Conservation (phyloP, 2,888 invertebrate genomes). For the Oasisia sp. region DNA sequence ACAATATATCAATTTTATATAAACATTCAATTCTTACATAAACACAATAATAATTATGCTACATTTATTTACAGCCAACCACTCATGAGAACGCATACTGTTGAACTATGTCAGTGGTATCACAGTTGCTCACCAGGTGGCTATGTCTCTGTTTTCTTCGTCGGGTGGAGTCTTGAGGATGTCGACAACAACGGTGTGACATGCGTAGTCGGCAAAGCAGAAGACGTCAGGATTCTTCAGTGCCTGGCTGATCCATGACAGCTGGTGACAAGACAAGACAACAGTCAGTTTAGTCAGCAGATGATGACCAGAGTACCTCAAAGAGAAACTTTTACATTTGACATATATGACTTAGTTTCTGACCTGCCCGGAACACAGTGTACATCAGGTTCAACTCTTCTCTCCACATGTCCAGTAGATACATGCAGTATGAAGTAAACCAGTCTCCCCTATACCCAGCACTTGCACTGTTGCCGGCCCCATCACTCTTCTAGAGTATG, state of each 20-base stretch:
- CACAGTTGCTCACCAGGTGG: slow-evolving; percentile 76
- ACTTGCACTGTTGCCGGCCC: no score
- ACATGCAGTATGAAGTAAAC: no score
- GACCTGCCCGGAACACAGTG: no score
- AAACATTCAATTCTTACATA: no score
- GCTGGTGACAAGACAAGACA: slow-evolving; percentile 58
- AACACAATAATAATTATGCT: no score
- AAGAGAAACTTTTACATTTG: background rate
- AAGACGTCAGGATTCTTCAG: slow-evolving; percentile 92
- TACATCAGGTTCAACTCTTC: no score
- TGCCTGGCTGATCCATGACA: slow-evolving; percentile 87
- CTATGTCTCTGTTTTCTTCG: slow-evolving; percentile 91
- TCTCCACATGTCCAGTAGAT: no score
- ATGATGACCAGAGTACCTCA: background rate
- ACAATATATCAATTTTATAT: no score
- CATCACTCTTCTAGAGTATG: no score
- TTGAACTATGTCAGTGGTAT: background rate
- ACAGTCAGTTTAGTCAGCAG: background rate
- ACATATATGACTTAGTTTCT: background rate
- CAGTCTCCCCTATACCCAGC: no score
- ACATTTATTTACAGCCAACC: background rate
- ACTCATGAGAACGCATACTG: background rate
- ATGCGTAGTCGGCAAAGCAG: slow-evolving; percentile 91
- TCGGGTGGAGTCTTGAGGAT: slow-evolving; percentile 94
- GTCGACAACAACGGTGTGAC: slow-evolving; percentile 86